Evolutionary conservation across 1,140 invertebrate genomes (phyloP).

Genomic region (Cherax quadricarinatus): DNA sequence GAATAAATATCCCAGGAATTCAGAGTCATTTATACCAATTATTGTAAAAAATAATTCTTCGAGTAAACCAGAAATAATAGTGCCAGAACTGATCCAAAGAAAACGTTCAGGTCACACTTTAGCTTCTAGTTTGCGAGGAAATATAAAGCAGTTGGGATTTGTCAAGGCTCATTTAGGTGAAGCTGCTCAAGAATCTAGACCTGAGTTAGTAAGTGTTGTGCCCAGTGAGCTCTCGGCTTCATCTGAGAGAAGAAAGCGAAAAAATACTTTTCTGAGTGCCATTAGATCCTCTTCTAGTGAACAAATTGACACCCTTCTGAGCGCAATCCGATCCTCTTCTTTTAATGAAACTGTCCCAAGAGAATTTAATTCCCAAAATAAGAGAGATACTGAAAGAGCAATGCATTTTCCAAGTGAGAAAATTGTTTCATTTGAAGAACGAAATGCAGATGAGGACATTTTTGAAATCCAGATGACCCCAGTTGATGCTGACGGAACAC

Average conservation of each 20-base stretch:
- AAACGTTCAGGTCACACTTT: too few relatives aligned
- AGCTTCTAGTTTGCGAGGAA: too few relatives aligned
- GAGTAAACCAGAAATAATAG: too few relatives aligned
- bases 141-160: too few relatives aligned
- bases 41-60: too few relatives aligned
- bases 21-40: too few relatives aligned
- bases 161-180: background rate
- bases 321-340: too few relatives aligned
- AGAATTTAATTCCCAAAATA: background rate
- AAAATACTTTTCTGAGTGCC: background rate
- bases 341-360: background rate
- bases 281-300: background rate
- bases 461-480: background rate
- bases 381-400: background rate
- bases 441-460: background rate
- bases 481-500: too few relatives aligned
- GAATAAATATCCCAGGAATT: too few relatives aligned
- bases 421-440: background rate
- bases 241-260: background rate
- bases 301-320: background rate
- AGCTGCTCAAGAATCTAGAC: background rate
- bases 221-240: background rate
- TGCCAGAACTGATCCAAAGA: too few relatives aligned
- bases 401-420: background rate
- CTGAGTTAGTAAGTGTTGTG: background rate